Base-by-base conservation (phyloP, 64 coral and sea anemone genomes). In the Montipora cactus region DNA sequence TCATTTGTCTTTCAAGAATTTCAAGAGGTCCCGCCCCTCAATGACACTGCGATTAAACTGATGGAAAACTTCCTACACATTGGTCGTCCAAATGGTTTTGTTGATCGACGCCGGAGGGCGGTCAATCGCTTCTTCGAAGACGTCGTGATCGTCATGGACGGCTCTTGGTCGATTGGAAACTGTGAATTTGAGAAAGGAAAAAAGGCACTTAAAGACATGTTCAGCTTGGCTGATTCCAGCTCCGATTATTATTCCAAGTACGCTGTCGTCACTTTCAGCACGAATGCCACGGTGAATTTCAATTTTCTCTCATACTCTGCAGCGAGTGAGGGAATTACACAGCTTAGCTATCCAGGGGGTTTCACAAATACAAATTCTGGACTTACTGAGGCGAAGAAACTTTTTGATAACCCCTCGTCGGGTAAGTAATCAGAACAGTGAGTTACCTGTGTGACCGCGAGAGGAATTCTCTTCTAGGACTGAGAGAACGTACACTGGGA, bases 181-280 rank as follows among this genome's bases (percentile, higher is more conserved):
- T 64, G 76, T 3, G 83, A 93, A 57, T 93, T 93, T 66, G 47
- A 51, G 19, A 72, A 78, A 83, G 81, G 73, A 49, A 72, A 86
- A n/a, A 52, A 28, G 16, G 91, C 91, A 4, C 81, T 93, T 28
- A 55, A 78, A 66, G 1, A 82, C 55, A 6, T 82, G 22, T 15
- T 81, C 3, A 10, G 45, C 1, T 22, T 74, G 10, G 16, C 74
- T 15, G 22, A 59, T 13, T 4, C 19, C 10, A 11, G 8, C 2
- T 59, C 59, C 22, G 2, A 0, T 1, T 11, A 37, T 16, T 45
- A 93, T 22, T 11, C 70, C 3, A 84, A 75, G 23, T 93, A 77
- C 22, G 91, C 91, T 15, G 81, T 72, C 14, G 83, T 92, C 21
- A 52, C 79, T 4, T 92, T 77, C 49, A 19, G 80, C 0, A 77